Conservation (phyloP, 2,113 vertebrate species). For the Excalfactoria chinensis region DNA sequence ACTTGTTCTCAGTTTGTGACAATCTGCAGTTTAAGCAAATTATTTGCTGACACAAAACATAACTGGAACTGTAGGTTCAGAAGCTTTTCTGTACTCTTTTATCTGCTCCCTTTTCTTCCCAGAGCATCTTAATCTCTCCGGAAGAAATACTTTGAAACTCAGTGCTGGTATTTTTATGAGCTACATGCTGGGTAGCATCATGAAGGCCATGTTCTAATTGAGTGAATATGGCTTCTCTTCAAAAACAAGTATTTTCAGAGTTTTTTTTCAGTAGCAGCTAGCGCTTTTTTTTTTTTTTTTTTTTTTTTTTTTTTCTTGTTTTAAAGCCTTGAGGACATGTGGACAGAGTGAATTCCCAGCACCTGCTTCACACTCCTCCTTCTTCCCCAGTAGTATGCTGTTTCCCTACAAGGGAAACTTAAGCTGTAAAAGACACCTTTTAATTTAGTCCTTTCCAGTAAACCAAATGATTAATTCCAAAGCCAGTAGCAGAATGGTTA, state of each 20-base stretch:
- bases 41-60: conserved; percentile 27
- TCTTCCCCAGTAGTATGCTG: neutral
- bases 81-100: conserved; percentile 20
- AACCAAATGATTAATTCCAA: neutral
- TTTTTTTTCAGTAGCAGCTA: neutral
- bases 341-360: neutral
- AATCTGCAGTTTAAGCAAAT: conserved; percentile 60
- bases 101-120: neutral
- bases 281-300: neutral
- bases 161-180: neutral
- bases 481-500: neutral
- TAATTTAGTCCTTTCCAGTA: neutral
- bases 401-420: neutral
- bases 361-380: neutral
- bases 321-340: fast-evolving
- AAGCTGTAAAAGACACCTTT: neutral
- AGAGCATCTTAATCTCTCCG: neutral
- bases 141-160: conserved; percentile 41
- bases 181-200: neutral
- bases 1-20: conserved; percentile 18
- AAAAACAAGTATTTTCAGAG: neutral
- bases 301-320: neutral
- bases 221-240: neutral
- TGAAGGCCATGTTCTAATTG: neutral
- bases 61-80: conserved; percentile 22